Percentiles rank a stretch among this genome's conserved stretches.
Conservation (phyloP, 2,888 invertebrate species). For the Cabera pusaria region DNA sequence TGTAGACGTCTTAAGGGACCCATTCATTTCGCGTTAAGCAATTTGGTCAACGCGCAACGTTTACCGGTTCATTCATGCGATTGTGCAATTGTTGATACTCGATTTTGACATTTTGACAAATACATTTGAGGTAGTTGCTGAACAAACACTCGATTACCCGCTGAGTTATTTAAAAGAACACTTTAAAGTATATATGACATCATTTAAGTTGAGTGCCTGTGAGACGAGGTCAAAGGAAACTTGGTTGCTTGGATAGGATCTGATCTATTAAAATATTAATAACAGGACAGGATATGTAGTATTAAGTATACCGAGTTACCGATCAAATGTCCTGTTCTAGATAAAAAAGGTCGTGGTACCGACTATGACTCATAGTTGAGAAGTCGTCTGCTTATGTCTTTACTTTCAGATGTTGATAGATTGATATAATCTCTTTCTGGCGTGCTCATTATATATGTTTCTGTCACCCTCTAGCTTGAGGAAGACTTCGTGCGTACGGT, state of each 20-base stretch:
- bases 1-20: conserved; percentile 67
- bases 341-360: conserved; percentile 47
- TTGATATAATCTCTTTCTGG: conserved; percentile 59
- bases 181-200: conserved; percentile 26
- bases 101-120: conserved; percentile 48
- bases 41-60: conserved; percentile 73
- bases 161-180: conserved; percentile 19
- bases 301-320: conserved; percentile 34
- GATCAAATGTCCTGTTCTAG: conserved; percentile 43
- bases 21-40: conserved; percentile 81
- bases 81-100: conserved; percentile 60
- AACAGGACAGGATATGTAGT: conserved; percentile 35
- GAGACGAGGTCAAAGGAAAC: conserved; percentile 40
- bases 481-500: conserved; percentile 49
- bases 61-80: conserved; percentile 74
- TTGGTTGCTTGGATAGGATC: conserved; percentile 11
- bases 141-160: conserved; percentile 29
- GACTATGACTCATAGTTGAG: conserved; percentile 62
- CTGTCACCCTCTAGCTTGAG: conserved; percentile 54
- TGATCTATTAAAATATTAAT: conserved; percentile 25
- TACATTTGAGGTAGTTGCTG: conserved; percentile 40
- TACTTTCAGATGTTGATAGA: conserved; percentile 51
- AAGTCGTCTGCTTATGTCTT: conserved; percentile 58
- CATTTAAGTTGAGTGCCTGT: conserved; percentile 20
- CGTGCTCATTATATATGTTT: conserved; percentile 43